Evolutionary conservation across 2,888 invertebrate genomes (phyloP).

Genomic region (Dichetophora obliterata): DNA sequence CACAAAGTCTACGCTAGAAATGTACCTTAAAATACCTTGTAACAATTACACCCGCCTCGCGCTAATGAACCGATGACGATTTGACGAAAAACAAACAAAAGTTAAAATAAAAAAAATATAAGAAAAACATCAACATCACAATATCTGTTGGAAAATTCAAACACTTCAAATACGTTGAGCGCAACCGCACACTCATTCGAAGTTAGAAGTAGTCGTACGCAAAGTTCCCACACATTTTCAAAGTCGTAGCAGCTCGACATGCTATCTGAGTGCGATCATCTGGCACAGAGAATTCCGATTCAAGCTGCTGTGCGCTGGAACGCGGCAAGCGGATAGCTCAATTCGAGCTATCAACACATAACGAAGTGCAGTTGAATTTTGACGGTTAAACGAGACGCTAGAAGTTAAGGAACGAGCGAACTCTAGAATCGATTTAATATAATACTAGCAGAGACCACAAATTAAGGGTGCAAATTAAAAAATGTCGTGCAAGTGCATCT

Average conservation of each 20-base stretch:
- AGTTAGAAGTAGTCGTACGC: neutral
- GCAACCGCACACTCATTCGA: neutral
- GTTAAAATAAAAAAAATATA: neutral
- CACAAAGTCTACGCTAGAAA: slow-evolving; percentile 16
- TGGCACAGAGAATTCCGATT: neutral
- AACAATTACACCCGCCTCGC: slow-evolving; percentile 19
- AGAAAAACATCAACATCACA: neutral
- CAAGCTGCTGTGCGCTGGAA: slow-evolving; percentile 9
- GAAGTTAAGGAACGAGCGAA: neutral
- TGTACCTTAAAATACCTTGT: neutral
- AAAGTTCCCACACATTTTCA: slow-evolving; percentile 10
- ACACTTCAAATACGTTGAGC: slow-evolving; percentile 15
- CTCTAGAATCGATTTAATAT: neutral
- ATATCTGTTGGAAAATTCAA: neutral
- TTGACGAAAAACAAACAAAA: slow-evolving; percentile 4
- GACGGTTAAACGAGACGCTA: slow-evolving; percentile 32
- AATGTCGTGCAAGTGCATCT: neutral
- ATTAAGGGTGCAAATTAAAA: neutral
- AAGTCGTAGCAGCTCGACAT: neutral
- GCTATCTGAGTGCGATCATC: slow-evolving; percentile 7
- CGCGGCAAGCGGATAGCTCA: slow-evolving; percentile 5
- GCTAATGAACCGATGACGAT: slow-evolving; percentile 38
- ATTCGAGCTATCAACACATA: neutral
- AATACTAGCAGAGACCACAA: neutral
- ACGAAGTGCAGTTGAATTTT: slow-evolving; percentile 37